Evolutionary conservation across 2,888 invertebrate genomes (phyloP).

Genomic region (Tetanocera ferruginea): DNA sequence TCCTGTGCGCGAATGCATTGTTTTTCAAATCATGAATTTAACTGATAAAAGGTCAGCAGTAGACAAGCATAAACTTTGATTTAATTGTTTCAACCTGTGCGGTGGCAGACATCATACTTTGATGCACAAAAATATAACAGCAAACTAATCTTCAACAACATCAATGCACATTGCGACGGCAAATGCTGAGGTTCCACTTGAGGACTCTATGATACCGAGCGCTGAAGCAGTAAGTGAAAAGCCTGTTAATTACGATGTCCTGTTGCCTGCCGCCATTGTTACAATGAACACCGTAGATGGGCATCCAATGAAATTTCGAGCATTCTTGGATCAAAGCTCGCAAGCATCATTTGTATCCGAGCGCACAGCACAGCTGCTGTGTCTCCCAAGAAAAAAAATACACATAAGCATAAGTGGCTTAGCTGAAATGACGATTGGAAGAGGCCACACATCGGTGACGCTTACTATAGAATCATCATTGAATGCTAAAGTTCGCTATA

Average conservation of each 20-base stretch:
- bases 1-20: not conserved
- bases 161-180: too few species aligned
- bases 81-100: not conserved
- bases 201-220: too few species aligned
- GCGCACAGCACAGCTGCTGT: not conserved
- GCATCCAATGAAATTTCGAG: not conserved
- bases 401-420: conserved; percentile 1
- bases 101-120: not conserved
- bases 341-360: not conserved
- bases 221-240: too few species aligned
- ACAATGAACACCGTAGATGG: not conserved
- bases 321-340: not conserved
- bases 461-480: not conserved
- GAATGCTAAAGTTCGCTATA: too few species aligned
- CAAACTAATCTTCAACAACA: not conserved
- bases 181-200: too few species aligned
- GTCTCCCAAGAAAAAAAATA: not conserved
- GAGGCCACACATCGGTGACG: not conserved
- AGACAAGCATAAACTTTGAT: not conserved
- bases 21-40: not conserved
- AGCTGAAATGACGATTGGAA: not conserved
- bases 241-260: too few species aligned
- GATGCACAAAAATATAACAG: not conserved
- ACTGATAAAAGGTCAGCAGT: not conserved
- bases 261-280: conserved; percentile 1